Base-by-base conservation (phyloP, 2,888 invertebrate species). In the Erebia palarica region DNA sequence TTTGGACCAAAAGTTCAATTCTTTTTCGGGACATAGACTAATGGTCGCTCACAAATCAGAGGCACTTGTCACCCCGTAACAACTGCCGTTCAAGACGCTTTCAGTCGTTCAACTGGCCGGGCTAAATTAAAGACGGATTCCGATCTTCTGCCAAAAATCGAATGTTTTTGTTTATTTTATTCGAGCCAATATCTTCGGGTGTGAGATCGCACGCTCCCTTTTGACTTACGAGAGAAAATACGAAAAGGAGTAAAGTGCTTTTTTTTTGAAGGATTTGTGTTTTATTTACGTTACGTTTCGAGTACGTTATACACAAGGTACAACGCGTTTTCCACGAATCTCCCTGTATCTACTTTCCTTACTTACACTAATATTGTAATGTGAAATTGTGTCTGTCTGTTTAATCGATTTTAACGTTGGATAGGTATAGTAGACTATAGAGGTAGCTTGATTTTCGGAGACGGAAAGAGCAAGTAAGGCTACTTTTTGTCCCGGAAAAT, bases 91-190 rank as follows among this genome's bases (percentile, higher is more conserved):
- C 65, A 71, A 75, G 65, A 68, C 76, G 74, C 64, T 73, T 70
- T 71, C 72, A 74, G 75, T 74, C 77, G 75, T 73, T 76, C 77
- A 76, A 75, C 78, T 77, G 59, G 72, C 73, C 65, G 76, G 75
- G 79, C 81, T 69, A 80, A 83, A 84, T 83, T 84, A 83, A 83
- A 83, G 80, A 79, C 74, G 77, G 77, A 84, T 82, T 84, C 82
- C 83, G 68, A 77, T 74, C 80, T 78, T 77, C 81, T 84, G 84
- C 84, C 84, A 84, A 84, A 82, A 81, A 76, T 77, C 75, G 73
- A 74, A 76, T 79, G 81, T 81, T 83, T 81, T 82, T 83, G 80
- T 84, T 82, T 84, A 78, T 83, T 87, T 79, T 75, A 73, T 76
- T 73, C 21, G 68, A 76, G 75, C 73, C 76, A 76, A 76, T 76